Evolutionary conservation across 2,888 invertebrate genomes (phyloP).

Genomic region (Lasioglossum lativentre): DNA sequence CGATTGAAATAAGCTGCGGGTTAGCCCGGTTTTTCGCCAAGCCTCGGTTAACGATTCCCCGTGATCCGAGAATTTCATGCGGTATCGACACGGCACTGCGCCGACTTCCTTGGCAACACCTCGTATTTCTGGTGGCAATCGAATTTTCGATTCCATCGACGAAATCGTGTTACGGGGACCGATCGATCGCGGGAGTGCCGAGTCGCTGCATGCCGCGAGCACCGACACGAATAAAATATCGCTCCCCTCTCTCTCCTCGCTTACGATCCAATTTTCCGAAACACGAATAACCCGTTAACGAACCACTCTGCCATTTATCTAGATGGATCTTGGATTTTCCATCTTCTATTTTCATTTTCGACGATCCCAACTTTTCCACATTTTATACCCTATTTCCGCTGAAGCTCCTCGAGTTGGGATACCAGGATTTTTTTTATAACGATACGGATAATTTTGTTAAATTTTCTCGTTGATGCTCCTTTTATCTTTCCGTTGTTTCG

Average conservation of each 20-base stretch:
- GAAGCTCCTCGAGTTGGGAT: no score
- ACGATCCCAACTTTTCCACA: neutral
- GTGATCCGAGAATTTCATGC: neutral
- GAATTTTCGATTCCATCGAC: slow-evolving; percentile 40
- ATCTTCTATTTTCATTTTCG: neutral
- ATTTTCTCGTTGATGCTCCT: no score
- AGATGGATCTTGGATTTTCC: neutral
- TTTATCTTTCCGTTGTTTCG: no score
- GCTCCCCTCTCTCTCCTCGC: neutral
- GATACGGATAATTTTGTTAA: no score
- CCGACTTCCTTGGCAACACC: neutral
- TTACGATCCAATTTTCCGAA: neutral
- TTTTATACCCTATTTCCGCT: no score
- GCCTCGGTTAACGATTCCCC: neutral
- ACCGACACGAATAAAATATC: slow-evolving; percentile 53
- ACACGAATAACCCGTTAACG: slow-evolving; percentile 1
- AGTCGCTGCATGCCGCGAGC: slow-evolving; percentile 1
- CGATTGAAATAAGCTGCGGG: neutral
- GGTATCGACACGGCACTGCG: neutral
- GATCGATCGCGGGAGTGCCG: slow-evolving; percentile 37
- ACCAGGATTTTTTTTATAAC: neutral
- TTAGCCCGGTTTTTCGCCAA: neutral
- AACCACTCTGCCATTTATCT: neutral
- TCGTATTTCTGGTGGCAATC: slow-evolving; percentile 1
- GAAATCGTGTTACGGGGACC: slow-evolving; percentile 40